Conservation (phyloP, 1,140 invertebrate species). For the Hydropsyche tenuis region DNA sequence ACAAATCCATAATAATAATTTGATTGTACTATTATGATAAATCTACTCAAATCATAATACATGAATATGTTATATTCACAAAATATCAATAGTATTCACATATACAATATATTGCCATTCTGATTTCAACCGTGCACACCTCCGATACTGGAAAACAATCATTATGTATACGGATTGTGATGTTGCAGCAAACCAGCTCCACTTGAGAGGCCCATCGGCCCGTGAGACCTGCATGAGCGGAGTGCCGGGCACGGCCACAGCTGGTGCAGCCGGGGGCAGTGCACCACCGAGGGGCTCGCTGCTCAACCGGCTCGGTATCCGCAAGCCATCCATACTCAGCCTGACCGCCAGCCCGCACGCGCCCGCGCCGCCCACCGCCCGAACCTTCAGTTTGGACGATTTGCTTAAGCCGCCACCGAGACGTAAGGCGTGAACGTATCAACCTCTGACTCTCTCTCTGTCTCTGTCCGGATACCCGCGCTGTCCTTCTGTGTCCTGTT, state of each 20-base stretch:
- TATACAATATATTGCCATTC: no score
- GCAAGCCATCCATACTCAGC: slow-evolving; percentile 79
- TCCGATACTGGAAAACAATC: neutral
- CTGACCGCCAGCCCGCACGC: slow-evolving; percentile 67
- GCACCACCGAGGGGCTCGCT: slow-evolving; percentile 67
- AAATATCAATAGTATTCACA: no score
- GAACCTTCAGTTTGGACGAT: slow-evolving; percentile 84
- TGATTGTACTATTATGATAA: no score
- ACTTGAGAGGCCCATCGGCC: slow-evolving; percentile 49
- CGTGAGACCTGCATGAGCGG: slow-evolving; percentile 49
- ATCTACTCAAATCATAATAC: no score
- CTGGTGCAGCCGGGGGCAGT: slow-evolving; percentile 53
- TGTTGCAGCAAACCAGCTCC: slow-evolving; percentile 52
- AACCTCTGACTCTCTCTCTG: neutral
- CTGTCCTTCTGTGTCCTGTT: neutral
- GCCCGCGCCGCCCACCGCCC: slow-evolving; percentile 63
- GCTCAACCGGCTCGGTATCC: slow-evolving; percentile 77
- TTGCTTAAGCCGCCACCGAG: slow-evolving; percentile 75
- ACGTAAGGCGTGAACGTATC: slow-evolving; percentile 66
- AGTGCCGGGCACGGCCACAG: slow-evolving; percentile 56
- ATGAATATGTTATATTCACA: no score
- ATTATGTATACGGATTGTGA: neutral
- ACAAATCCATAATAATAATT: no score
- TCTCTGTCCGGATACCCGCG: neutral
- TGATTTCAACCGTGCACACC: no score